A percentile compares a stretch with the other conserved stretches of the same genome.
Conservation (phyloP, 2,797 vertebrate genomes). For the Enteromius treurensis region DNA sequence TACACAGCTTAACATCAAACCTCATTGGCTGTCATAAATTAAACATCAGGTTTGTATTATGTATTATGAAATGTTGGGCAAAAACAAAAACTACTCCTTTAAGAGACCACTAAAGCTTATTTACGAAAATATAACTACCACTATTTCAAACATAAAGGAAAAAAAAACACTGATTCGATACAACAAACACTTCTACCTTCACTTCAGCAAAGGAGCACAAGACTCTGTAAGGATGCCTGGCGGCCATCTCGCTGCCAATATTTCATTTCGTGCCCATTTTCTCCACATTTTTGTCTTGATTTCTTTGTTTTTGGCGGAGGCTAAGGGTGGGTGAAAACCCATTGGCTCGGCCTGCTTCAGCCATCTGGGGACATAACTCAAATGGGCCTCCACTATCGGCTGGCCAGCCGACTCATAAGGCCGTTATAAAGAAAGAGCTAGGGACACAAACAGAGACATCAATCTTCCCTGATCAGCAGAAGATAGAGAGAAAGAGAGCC, state of each 20-base stretch:
- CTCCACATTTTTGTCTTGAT: slow-evolving; percentile 57
- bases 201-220: slow-evolving; percentile 7
- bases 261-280: slow-evolving; percentile 57
- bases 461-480: slow-evolving; percentile 66
- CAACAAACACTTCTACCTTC: slow-evolving; percentile 28
- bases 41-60: not conserved
- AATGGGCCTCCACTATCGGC: slow-evolving; percentile 59
- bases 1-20: not conserved
- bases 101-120: slow-evolving; percentile 8
- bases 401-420: slow-evolving; percentile 59
- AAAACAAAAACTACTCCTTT: slow-evolving; percentile 5
- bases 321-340: slow-evolving; percentile 59
- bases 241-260: slow-evolving; percentile 50
- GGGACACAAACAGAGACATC: slow-evolving; percentile 68
- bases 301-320: slow-evolving; percentile 60
- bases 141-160: not conserved
- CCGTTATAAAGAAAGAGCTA: slow-evolving; percentile 58
- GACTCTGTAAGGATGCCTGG: slow-evolving; percentile 24
- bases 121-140: not conserved
- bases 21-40: not conserved
- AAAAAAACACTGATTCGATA: not conserved
- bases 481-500: slow-evolving; percentile 62
- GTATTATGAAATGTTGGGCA: not conserved
- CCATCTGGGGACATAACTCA: slow-evolving; percentile 65
- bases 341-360: slow-evolving; percentile 55